Evolutionary conservation across 2,797 vertebrate genomes (phyloP).

Genomic region (Gymnothorax reevesii): DNA sequence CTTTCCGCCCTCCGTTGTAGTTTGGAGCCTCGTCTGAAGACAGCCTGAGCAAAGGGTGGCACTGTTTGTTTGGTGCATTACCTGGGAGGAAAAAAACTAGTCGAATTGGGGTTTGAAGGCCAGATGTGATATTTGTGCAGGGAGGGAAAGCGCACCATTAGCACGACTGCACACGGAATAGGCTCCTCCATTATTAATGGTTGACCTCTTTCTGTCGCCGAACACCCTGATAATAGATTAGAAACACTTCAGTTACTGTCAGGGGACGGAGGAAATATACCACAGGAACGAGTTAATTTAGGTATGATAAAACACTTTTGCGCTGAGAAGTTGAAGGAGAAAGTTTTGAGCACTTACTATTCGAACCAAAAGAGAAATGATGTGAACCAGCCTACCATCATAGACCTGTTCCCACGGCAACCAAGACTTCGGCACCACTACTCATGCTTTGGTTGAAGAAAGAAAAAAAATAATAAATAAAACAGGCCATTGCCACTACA

Average conservation of each 20-base stretch:
- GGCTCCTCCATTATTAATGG: conserved; percentile 65
- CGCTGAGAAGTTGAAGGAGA: conserved; percentile 1
- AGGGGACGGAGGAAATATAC: neutral
- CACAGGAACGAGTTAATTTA: conserved; percentile 2
- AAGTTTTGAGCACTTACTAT: neutral
- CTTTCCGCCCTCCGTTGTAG: no score
- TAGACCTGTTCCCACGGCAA: conserved; percentile 44
- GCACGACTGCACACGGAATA: conserved; percentile 53
- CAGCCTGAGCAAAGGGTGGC: no score
- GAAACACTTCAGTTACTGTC: conserved; percentile 21
- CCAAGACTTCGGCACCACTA: conserved; percentile 33
- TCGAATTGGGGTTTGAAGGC: no score
- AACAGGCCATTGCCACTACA: neutral
- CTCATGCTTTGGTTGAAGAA: conserved; percentile 40
- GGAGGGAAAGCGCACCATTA: conserved; percentile 55
- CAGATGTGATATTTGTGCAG: no score
- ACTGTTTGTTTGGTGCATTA: no score
- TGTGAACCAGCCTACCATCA: conserved; percentile 41
- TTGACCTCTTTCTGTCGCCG: conserved; percentile 66
- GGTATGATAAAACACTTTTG: conserved; percentile 65
- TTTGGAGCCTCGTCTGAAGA: no score
- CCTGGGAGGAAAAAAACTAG: no score
- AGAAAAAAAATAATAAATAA: conserved; percentile 8
- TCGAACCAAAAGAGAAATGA: conserved; percentile 6
- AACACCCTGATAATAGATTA: conserved; percentile 59